Base-by-base conservation (phyloP, 2,797 vertebrate genomes). In the Hephaestus fuliginosus region DNA sequence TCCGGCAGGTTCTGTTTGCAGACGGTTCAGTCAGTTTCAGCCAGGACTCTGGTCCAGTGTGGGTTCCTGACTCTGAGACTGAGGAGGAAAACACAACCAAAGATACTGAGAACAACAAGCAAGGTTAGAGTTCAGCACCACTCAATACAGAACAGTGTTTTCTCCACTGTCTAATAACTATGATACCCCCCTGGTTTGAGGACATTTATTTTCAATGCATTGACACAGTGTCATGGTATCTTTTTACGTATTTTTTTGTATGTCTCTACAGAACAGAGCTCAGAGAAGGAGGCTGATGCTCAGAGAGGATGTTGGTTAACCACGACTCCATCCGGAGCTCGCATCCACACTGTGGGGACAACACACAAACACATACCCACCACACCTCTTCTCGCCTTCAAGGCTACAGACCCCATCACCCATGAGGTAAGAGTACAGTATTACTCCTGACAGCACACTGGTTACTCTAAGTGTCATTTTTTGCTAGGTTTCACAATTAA, bases 1-100 rank as follows among this genome's bases (percentile, higher is more conserved):
- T 78, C 1, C 41, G 39, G 8, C 15, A 99, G 98, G 86, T 99
- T 80, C 93, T 99, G 57, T 98, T 98, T 95, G 95, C 97, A 70
- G 95, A 98, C 72, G 97, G 92, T 14, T 77, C 92, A 0, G 89
- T 93, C 7, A 93, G 91, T 69, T 81, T 76, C 81, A 87, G 88
- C 82, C 93, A 68, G 30, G 95, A 97, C 82, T 96, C 97, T 28
- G 95, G 95, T 43, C 96, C 96, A 28, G 88, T 97, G 14, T 85
- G 91, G 80, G 85, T 90, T 61, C 60, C 86, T 4, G 86, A 91
- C 55, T 51, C 84, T 12, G 72, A 85, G 9, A 44, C 80, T 56
- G 58, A 85, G 33, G 76, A 30, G 4, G 76, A 88, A 78, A 82
- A 74, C 74, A 70, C 48, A 9, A 44, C 49, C 18, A 51, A 84